Percentiles rank a stretch among this genome's conserved stretches.
phyloP scores from a whole-genome alignment of 2,888 invertebrate genomes.

The Aporophyla nigra region DNA sequence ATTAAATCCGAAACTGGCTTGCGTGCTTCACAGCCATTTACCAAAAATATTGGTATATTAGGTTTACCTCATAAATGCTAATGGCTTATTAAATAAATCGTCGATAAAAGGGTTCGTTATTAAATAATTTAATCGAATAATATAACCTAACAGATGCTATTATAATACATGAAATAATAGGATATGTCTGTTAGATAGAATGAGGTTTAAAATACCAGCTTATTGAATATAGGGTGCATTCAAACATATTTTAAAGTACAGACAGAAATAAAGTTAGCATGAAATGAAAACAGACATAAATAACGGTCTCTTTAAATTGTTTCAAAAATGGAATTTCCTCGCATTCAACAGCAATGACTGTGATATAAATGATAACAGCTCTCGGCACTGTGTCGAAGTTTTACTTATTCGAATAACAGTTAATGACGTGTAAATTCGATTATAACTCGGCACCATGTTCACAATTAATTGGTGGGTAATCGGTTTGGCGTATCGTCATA shows the following conservation, averaged over 20 bases:
- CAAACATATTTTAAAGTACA: slow-evolving; percentile 19
- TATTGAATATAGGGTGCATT: slow-evolving; percentile 22
- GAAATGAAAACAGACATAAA: slow-evolving; percentile 10
- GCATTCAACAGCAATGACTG: slow-evolving; percentile 27
- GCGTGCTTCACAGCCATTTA: slow-evolving; percentile 31
- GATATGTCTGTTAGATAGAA: not conserved
- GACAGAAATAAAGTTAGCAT: not conserved
- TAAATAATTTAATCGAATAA: slow-evolving; percentile 33
- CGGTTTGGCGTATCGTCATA: slow-evolving; percentile 60
- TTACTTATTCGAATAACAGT: slow-evolving; percentile 59
- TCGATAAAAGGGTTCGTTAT: slow-evolving; percentile 14
- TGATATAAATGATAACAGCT: slow-evolving; percentile 41
- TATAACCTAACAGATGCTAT: not conserved
- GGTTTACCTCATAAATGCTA: slow-evolving; percentile 39
- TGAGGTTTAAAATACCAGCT: not conserved
- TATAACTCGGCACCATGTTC: slow-evolving; percentile 51
- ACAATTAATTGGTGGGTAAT: slow-evolving; percentile 65
- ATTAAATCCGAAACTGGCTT: slow-evolving; percentile 31
- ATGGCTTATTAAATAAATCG: slow-evolving; percentile 37
- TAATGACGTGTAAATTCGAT: slow-evolving; percentile 58
- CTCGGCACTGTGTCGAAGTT: slow-evolving; percentile 44
- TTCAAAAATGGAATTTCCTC: slow-evolving; percentile 28
- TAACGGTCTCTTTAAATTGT: slow-evolving; percentile 28
- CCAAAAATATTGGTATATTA: slow-evolving; percentile 24
- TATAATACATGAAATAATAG: not conserved